Percentiles rank a stretch among this genome's conserved stretches.
These are phyloP conservation scores for Eristalis intricaria DNA, from an alignment of 2,888 invertebrate species.

Conservation along the genomic window DNA sequence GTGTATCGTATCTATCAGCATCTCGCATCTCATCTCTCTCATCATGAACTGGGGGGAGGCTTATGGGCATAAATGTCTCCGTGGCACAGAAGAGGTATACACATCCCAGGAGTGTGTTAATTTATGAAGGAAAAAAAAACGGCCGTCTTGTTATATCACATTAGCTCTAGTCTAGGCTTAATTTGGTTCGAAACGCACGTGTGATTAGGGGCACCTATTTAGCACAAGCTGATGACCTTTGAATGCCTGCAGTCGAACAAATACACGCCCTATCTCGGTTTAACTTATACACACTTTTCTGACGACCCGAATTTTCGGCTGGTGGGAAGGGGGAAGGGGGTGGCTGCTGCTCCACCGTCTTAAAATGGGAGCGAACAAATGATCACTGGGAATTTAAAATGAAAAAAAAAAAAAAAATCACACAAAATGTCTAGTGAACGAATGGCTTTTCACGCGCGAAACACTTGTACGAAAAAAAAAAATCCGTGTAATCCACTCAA, in stretches of 20 bases:
- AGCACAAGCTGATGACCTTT: not conserved
- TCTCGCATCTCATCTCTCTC: not conserved
- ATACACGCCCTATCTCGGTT: not conserved
- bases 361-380: not conserved
- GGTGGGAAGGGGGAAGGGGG: no score
- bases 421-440: not conserved
- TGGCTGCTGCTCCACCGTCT: not conserved
- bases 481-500: not conserved
- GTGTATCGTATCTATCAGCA: not conserved
- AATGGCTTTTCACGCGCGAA: not conserved
- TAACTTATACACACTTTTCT: not conserved
- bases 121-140: not conserved
- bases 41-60: not conserved
- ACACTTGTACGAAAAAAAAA: not conserved
- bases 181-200: not conserved
- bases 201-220: not conserved
- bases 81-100: not conserved
- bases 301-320: not conserved
- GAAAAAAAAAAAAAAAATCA: not conserved
- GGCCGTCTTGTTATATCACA: not conserved
- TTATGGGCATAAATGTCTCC: not conserved
- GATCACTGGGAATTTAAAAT: not conserved
- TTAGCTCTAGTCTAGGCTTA: not conserved
- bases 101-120: not conserved
- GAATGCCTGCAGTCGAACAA: not conserved